Evolutionary conservation across 2,797 vertebrate species (phyloP).

Genomic region (Aselliscus stoliczkanus): DNA sequence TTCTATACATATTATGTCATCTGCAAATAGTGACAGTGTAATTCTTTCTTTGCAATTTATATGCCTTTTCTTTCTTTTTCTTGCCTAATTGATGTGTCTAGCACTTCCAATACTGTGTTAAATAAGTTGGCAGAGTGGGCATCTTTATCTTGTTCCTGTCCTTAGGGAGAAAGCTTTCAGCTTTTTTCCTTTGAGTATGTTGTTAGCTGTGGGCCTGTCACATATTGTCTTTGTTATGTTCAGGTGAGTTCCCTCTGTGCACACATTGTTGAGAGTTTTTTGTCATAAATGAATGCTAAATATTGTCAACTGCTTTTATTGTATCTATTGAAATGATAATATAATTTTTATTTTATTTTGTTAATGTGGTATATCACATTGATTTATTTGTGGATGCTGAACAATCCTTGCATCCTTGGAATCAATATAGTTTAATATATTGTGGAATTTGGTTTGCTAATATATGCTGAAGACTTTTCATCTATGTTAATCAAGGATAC

Average conservation of each 20-base stretch:
- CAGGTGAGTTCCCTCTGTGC: not conserved
- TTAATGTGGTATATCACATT: not conserved
- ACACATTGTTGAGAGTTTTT: not conserved
- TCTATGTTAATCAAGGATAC: not conserved
- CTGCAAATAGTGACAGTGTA: not conserved
- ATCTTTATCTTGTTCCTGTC: not conserved
- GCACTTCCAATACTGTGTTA: not conserved
- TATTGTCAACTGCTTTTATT: not conserved
- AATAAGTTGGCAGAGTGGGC: not conserved
- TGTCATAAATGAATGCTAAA: not conserved
- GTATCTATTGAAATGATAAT: not conserved
- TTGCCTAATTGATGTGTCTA: not conserved
- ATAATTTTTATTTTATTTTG: not conserved
- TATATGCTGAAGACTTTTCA: not conserved
- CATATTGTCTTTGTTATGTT: not conserved
- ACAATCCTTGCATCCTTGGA: not conserved
- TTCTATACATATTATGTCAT: not conserved
- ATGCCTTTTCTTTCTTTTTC: not conserved
- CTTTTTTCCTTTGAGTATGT: not conserved
- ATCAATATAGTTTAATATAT: not conserved
- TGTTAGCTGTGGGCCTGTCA: not conserved
- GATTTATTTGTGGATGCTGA: not conserved
- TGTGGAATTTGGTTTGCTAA: not conserved
- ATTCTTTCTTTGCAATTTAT: not conserved
- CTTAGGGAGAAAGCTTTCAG: not conserved